These are phyloP conservation scores for Aphidius colemani DNA, from an alignment of 2,888 invertebrate genomes.

Conservation along the genomic window DNA sequence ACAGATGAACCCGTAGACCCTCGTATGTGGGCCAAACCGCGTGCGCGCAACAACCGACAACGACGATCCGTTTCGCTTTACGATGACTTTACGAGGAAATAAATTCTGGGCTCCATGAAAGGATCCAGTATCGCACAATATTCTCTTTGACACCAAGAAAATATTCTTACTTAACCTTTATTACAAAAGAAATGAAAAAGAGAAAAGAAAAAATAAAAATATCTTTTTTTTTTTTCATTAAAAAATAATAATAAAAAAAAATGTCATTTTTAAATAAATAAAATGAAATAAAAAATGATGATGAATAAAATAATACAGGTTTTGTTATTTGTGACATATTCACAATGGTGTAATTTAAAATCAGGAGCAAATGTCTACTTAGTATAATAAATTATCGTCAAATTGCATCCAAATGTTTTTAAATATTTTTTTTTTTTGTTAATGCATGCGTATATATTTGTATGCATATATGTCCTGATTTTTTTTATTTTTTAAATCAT, in stretches of 20 bases:
- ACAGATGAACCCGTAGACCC: slow-evolving; percentile 33
- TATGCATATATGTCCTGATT: no score
- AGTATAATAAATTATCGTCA: no score
- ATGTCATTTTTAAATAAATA: not conserved
- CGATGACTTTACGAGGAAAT: slow-evolving; percentile 52
- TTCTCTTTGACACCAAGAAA: slow-evolving; percentile 11
- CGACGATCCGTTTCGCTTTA: slow-evolving; percentile 35
- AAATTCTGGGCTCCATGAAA: slow-evolving; percentile 42
- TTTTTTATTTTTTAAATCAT: no score
- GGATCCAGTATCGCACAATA: slow-evolving; percentile 28
- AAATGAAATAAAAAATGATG: no score
- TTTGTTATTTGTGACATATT: no score
- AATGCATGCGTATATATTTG: no score
- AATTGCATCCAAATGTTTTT: no score
- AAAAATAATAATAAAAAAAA: not conserved
- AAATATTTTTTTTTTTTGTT: no score
- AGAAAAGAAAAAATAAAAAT: not conserved
- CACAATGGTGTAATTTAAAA: no score
- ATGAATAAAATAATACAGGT: no score
- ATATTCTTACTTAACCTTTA: not conserved
- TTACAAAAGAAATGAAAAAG: not conserved
- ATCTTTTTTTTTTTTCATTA: no score
- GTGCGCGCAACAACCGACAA: slow-evolving; percentile 31
- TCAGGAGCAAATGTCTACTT: no score
- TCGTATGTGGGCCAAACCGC: slow-evolving; percentile 51